Percentiles rank a stretch among this genome's conserved stretches.
These are phyloP conservation scores for Limosa lapponica DNA, from an alignment of 2,797 vertebrate species.

Conservation along the genomic window DNA sequence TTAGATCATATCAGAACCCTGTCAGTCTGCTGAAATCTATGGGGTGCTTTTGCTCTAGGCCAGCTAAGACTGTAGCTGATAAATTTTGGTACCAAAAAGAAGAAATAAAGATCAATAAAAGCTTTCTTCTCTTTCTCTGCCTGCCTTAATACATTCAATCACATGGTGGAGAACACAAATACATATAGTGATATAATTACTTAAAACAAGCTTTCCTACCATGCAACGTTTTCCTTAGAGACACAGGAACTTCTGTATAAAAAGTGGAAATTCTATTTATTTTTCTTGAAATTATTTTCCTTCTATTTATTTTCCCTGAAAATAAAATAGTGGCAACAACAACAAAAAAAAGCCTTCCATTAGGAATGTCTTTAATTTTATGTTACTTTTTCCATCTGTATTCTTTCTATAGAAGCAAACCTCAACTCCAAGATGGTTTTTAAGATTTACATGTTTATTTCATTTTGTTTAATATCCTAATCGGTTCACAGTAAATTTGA, in stretches of 20 bases:
- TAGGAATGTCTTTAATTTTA: slow-evolving; percentile 64
- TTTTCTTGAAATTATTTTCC: slow-evolving; percentile 39
- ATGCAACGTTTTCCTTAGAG: neutral
- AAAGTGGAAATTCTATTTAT: slow-evolving; percentile 35
- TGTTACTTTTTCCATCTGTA: slow-evolving; percentile 72
- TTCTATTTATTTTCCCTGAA: slow-evolving; percentile 59
- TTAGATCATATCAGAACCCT: slow-evolving; percentile 49
- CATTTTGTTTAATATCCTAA: slow-evolving; percentile 74
- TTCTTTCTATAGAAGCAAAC: slow-evolving; percentile 59
- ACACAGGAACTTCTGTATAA: neutral
- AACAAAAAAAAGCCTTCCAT: neutral
- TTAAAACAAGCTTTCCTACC: slow-evolving; percentile 15
- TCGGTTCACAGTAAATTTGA: slow-evolving; percentile 70
- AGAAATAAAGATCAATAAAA: neutral
- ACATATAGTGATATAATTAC: neutral
- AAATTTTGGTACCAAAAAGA: neutral
- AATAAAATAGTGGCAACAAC: slow-evolving; percentile 36
- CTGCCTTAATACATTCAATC: neutral
- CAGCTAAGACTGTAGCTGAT: neutral
- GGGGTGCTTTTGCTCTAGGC: neutral
- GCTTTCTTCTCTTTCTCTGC: neutral
- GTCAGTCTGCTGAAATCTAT: neutral
- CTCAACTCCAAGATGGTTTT: slow-evolving; percentile 63
- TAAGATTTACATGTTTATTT: slow-evolving; percentile 71
- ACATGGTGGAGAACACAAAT: neutral